A percentile compares a stretch with the other conserved stretches of the same genome.
These are phyloP conservation scores for Lissocephala sabroskyi DNA, from an alignment of 2,888 invertebrate species.

Conservation along the genomic window DNA sequence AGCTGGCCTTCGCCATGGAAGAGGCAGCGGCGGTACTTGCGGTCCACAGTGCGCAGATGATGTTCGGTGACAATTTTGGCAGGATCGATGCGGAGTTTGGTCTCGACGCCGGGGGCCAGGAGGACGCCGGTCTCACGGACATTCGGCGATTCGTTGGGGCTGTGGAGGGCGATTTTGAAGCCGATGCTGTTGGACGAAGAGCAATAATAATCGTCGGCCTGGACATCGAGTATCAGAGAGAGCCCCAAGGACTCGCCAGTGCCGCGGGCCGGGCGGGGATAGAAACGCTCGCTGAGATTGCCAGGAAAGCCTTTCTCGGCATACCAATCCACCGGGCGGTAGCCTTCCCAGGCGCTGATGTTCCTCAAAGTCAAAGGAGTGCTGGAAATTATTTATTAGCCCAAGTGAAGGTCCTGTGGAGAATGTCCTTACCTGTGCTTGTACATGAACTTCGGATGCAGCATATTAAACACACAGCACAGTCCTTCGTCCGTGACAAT, in stretches of 20 bases:
- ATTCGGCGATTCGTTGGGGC: slow-evolving; percentile 66
- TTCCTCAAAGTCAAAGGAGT: slow-evolving; percentile 35
- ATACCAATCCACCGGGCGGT: slow-evolving; percentile 77
- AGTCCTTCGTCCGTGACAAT: slow-evolving; percentile 87
- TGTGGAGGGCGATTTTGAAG: slow-evolving; percentile 66
- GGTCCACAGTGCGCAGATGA: slow-evolving; percentile 45
- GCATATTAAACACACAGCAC: slow-evolving; percentile 87
- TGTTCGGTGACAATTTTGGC: slow-evolving; percentile 53
- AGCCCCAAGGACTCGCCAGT: slow-evolving; percentile 82
- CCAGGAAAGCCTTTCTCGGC: slow-evolving; percentile 80
- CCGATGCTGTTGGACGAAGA: slow-evolving; percentile 79
- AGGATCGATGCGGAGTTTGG: slow-evolving; percentile 61
- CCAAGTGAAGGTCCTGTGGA: no score
- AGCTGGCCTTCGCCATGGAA: slow-evolving; percentile 81
- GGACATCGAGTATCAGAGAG: slow-evolving; percentile 80
- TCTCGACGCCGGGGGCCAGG: slow-evolving; percentile 57
- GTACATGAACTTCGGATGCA: slow-evolving; percentile 75
- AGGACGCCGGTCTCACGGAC: slow-evolving; percentile 62
- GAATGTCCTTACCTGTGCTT: slow-evolving; percentile 40
- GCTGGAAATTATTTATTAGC: no score
- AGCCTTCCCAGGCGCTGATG: slow-evolving; percentile 6
- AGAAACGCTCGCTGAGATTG: slow-evolving; percentile 74
- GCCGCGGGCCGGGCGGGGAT: slow-evolving; percentile 74
- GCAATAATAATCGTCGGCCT: slow-evolving; percentile 83
- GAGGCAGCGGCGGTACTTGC: slow-evolving; percentile 76